phyloP scores from a whole-genome alignment of 2,888 invertebrate genomes.

The Chrysotoxum bicinctum region DNA sequence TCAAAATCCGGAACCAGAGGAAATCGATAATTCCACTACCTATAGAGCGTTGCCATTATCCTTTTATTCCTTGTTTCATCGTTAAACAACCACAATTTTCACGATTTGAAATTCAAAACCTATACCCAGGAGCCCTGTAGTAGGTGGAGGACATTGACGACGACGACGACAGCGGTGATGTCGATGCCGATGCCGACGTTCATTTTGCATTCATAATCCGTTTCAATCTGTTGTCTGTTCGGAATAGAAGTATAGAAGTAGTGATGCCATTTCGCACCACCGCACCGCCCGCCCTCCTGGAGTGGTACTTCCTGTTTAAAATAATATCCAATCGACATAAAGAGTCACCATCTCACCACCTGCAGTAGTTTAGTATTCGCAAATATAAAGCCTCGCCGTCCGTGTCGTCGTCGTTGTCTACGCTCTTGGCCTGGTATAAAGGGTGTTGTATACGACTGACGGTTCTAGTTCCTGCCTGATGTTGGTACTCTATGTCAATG shows the following conservation, averaged over 20 bases:
- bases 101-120: conserved; percentile 70
- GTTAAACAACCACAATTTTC: conserved; percentile 62
- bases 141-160: neutral
- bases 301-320: conserved; percentile 68
- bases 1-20: conserved; percentile 27
- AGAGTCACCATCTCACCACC: conserved; percentile 42
- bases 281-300: neutral
- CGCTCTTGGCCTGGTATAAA: conserved; percentile 8
- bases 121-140: conserved; percentile 22
- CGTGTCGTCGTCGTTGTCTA: neutral
- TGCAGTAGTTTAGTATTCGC: conserved; percentile 44
- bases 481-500: conserved; percentile 34
- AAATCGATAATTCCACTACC: conserved; percentile 63
- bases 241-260: conserved; percentile 15
- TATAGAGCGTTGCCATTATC: conserved; percentile 1
- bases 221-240: conserved; percentile 53
- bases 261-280: neutral
- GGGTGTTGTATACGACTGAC: neutral
- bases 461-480: conserved; percentile 24
- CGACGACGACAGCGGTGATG: neutral
- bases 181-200: conserved; percentile 30
- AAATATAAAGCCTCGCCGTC: neutral
- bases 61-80: conserved; percentile 14
- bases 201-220: conserved; percentile 70
- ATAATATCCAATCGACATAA: conserved; percentile 51